Evolutionary conservation across 2,888 invertebrate species (phyloP).

Genomic region (Nowickia ferox): DNA sequence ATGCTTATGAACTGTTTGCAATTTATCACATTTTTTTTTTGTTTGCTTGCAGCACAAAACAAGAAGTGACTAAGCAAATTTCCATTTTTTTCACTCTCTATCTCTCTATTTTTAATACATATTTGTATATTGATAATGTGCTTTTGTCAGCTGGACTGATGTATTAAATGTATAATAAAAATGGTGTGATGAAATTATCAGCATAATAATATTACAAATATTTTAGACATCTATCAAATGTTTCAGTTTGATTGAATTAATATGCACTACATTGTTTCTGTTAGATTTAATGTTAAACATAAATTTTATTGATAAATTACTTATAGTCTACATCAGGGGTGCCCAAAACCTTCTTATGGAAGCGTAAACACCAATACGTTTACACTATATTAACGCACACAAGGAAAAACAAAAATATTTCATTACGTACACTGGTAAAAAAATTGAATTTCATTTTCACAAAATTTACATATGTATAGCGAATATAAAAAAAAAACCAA

Average conservation of each 20-base stretch:
- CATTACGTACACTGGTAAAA: too few relatives aligned
- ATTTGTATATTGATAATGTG: conserved; percentile 9
- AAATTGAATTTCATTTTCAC: too few relatives aligned
- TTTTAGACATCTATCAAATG: conserved; percentile 8
- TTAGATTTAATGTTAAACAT: not conserved
- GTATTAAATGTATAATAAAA: not conserved
- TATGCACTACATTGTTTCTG: not conserved
- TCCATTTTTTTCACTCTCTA: not conserved
- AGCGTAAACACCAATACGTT: too few relatives aligned
- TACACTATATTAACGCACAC: too few relatives aligned
- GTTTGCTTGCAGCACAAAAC: not conserved
- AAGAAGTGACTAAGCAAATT: conserved; percentile 35
- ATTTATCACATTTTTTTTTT: conserved; percentile 29
- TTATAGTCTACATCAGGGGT: too few relatives aligned
- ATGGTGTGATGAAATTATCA: conserved; percentile 1
- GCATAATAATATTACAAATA: not conserved
- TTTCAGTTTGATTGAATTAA: not conserved
- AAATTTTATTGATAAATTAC: not conserved
- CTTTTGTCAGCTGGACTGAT: not conserved
- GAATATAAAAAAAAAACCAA: too few relatives aligned
- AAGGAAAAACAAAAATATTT: too few relatives aligned
- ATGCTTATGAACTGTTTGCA: conserved; percentile 44
- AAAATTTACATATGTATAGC: too few relatives aligned
- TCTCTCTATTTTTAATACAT: not conserved
- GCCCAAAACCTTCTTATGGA: too few relatives aligned